Evolutionary conservation across 2,113 vertebrate genomes (phyloP).

Genomic region (Saguinus midas): DNA sequence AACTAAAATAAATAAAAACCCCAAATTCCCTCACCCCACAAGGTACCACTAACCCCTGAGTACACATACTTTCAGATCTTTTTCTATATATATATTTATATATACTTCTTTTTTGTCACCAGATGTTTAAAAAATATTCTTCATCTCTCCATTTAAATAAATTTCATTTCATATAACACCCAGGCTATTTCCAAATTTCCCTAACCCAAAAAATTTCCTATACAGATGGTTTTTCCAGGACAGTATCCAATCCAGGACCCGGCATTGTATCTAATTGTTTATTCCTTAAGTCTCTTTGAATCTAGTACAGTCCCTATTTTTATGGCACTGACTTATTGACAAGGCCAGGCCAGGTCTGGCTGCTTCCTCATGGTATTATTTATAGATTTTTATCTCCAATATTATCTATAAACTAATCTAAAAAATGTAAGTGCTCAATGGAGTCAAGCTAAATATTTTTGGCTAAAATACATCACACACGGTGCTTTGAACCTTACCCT

Average conservation of each 20-base stretch:
- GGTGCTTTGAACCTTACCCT: background rate
- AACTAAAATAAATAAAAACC: background rate
- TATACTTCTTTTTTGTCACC: background rate
- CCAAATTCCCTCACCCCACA: background rate
- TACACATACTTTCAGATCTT: background rate
- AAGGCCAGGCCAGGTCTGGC: background rate
- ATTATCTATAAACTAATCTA: background rate
- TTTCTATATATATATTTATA: background rate
- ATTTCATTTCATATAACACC: constrained; percentile 18
- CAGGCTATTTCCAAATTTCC: constrained; percentile 21
- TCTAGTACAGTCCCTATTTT: background rate
- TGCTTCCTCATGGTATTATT: background rate
- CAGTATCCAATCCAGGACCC: background rate
- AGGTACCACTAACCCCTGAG: background rate
- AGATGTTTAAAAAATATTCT: background rate
- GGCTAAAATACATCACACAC: background rate
- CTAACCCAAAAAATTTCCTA: background rate
- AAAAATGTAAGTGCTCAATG: background rate
- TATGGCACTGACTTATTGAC: background rate
- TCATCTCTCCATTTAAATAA: background rate
- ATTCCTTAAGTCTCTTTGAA: background rate
- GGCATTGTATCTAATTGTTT: background rate
- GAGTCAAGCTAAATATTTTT: background rate
- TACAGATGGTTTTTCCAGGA: background rate
- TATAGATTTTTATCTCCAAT: background rate